Base-by-base conservation (phyloP, 2,113 vertebrate species). In the Clarias batrachus region DNA sequence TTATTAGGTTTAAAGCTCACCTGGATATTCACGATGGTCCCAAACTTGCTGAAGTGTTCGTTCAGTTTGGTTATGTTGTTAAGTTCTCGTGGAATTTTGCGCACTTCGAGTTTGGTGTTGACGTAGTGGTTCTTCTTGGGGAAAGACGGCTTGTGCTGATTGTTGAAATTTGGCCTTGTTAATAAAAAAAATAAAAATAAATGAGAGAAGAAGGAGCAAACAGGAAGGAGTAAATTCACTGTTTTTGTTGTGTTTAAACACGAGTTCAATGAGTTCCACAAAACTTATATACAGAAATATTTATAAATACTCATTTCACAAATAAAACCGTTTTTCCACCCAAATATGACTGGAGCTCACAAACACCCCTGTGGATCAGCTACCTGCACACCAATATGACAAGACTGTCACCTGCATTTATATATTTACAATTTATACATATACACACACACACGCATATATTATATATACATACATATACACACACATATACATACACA, bases 41-140 rank as follows among this genome's bases (percentile, higher is more conserved):
- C 98, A 93, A 99, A 99, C 93, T 98, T 99, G 94, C 97, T 97
- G 95, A 99, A 99, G 89, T 99, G 98, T 89, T 98, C 97, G 0
- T 99, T 99, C 90, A 99, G 96, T 89, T 97, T 97, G 68, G 97
- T 97, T 90, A 99, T 99, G 88, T 97, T 99, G 93, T 99, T 99
- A 77, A 99, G 23, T 11, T 99, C 98, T 4, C 96, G 95, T 3
- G 98, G 98, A 89, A 99, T 98, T 94, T 96, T 98, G 87, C 97
- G 95, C 83, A 99, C 97, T 93, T 99, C 97, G 90, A 99, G 87
- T 93, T 98, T 99, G 16, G 98, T 99, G 91, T 99, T 99, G 0
- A 97, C 95, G 10, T 98, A 98, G 74, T 97, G 95, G 92, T 95
- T 96, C 91, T 97, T 97, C 88, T 97, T 97, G 62, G 96, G 94